phyloP scores from a whole-genome alignment of 2,113 vertebrate genomes.

The Festucalex cinctus region DNA sequence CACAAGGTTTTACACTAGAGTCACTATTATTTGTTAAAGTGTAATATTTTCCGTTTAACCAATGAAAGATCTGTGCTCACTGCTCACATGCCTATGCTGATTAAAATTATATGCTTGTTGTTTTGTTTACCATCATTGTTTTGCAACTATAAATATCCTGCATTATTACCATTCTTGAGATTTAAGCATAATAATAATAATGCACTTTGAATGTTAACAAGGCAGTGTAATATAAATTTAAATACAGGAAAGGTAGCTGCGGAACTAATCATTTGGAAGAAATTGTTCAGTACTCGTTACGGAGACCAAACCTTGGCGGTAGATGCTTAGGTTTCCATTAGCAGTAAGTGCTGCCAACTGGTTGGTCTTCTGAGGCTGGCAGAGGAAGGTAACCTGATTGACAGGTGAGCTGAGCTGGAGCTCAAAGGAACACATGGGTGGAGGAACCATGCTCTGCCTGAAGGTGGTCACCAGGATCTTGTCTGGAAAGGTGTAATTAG shows the following conservation, averaged over 20 bases:
- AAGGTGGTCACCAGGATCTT: conserved; percentile 87
- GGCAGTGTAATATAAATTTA: no score
- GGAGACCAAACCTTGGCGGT: conserved; percentile 60
- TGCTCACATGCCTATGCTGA: no score
- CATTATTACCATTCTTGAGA: no score
- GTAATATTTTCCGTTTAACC: no score
- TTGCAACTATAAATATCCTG: no score
- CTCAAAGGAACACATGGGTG: conserved; percentile 86
- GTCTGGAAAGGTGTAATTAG: conserved; percentile 60
- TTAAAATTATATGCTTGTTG: neutral
- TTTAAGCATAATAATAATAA: no score
- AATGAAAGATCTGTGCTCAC: no score
- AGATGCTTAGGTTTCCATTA: conserved; percentile 78
- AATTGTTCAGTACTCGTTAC: neutral
- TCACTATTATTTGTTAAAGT: no score
- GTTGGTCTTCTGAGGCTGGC: conserved; percentile 67
- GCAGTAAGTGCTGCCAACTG: conserved; percentile 81
- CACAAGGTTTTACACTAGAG: no score
- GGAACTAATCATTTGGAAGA: neutral
- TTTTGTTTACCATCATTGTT: neutral
- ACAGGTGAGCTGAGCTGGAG: conserved; percentile 76
- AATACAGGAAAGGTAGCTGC: no score
- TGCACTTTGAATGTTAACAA: no score
- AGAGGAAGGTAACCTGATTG: conserved; percentile 83
- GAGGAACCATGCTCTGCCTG: conserved; percentile 83